Base-by-base conservation (phyloP, 2,113 vertebrate genomes). In the Ailuropoda melanoleuca region DNA sequence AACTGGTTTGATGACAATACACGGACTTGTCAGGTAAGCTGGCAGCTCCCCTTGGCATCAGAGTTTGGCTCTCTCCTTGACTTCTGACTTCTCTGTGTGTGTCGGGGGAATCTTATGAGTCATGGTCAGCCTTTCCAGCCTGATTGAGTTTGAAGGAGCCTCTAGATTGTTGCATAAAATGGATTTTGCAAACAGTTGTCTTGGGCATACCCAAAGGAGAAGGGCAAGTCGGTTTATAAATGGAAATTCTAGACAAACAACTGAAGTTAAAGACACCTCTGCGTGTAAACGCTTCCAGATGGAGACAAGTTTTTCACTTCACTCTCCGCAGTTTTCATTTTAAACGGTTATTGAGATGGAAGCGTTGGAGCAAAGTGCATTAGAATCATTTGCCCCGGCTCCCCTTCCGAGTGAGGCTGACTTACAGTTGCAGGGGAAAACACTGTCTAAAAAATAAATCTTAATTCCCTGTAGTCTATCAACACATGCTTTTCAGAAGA, bases 251-350 rank as follows among this genome's bases (percentile, higher is more conserved):
- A 98, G 98, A 97, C 98, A 98, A 97, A 98, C 97, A 97, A 95
- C 97, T 97, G 97, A 97, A 97, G 95, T 94, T 95, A 85, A 95
- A 97, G 98, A 98, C 98, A 98, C 97, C 98, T 98, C 98, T 95
- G 94, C 78, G 89, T 95, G 77, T 99, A 99, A 99, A 97, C 70
- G 94, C 90, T 99, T 98, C 98, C 98, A 99, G 98, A 99, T 98
- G 98, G 98, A 98, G 95, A 94, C 94, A 96, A 86, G 97, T 97
- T 97, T 98, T 98, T 98, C 97, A 90, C 97, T 97, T 98, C 82
- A 91, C 46, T 88, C 92, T 98, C 91, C 96, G 94, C 97, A 97
- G 92, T 93, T 97, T 98, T 95, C 78, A 86, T 98, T 98, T 96
- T 93, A 96, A 94, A 97, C 97, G 96, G 80, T 93, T 4, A 95